Percentiles rank a stretch among this genome's conserved stretches.
These are phyloP conservation scores for Halisarca cf. caerulea DNA, from an alignment of 37 sponge, comb jelly and placozoan genomes.

Conservation along the genomic window DNA sequence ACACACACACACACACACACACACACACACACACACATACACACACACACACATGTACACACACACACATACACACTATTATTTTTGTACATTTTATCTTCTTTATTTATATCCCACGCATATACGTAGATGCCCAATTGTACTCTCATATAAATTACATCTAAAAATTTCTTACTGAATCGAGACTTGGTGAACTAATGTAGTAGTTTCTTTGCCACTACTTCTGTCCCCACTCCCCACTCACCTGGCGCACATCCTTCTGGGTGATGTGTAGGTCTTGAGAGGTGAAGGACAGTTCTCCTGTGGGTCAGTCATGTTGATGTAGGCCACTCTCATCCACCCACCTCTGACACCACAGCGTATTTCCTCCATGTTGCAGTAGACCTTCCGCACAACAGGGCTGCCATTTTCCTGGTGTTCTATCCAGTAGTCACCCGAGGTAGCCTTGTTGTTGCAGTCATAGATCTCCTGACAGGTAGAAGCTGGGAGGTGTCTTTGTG, in stretches of 20 bases:
- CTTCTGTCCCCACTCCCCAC: no score
- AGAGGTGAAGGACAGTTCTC: conserved; percentile 2
- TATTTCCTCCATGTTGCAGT: conserved; percentile 7
- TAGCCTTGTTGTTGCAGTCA: not conserved
- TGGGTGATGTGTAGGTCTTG: not conserved
- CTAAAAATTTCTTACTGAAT: no score
- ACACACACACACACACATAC: no score
- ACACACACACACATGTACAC: no score
- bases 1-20: no score
- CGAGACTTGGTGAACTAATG: no score
- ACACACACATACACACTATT: no score
- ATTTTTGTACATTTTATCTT: no score
- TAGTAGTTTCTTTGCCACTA: no score
- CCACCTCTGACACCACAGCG: conserved; percentile 18
- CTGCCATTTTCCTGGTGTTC: not conserved
- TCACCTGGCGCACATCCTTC: conserved; percentile 14
- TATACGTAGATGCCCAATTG: no score
- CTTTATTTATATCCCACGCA: no score
- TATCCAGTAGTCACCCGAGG: conserved; percentile 10
- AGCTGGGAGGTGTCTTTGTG: not conserved
- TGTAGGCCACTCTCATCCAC: conserved; percentile 42
- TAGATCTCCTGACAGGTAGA: not conserved
- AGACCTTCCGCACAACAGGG: not conserved
- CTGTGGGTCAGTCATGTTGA: conserved; percentile 36
- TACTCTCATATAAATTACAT: no score